A percentile compares a stretch with the other conserved stretches of the same genome.
Conservation (phyloP, 2,888 invertebrate species). For the Isotomurus palustris region DNA sequence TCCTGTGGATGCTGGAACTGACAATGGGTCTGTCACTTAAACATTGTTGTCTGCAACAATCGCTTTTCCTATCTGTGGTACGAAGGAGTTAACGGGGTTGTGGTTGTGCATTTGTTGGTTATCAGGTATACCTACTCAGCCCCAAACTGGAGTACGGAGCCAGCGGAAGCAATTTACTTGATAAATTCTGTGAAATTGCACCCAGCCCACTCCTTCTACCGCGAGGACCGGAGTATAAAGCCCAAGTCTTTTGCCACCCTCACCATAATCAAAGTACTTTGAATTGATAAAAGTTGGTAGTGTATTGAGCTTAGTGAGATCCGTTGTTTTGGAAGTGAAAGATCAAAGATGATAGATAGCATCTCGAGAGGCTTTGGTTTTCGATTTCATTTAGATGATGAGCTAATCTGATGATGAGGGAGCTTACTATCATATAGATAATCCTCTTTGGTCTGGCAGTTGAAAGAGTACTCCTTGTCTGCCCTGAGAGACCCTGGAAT, state of each 20-base stretch:
- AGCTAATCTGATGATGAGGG: constrained; percentile 32
- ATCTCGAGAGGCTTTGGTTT: constrained; percentile 13
- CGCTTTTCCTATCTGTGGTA: too few relatives aligned
- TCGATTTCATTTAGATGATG: constrained; percentile 6
- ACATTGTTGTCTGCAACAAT: too few relatives aligned
- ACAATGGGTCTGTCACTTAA: constrained; percentile 50
- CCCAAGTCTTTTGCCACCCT: constrained; percentile 52
- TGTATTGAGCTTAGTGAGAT: background rate
- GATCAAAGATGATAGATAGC: background rate
- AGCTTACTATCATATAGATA: constrained; percentile 22
- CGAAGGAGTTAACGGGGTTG: too few relatives aligned
- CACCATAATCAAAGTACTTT: constrained; percentile 51
- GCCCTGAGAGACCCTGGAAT: constrained; percentile 29
- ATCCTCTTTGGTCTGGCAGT: constrained; percentile 28
- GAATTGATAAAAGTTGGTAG: background rate
- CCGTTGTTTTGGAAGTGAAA: constrained; percentile 2
- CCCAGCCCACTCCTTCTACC: constrained; percentile 54
- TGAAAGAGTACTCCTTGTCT: constrained; percentile 45
- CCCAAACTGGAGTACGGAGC: constrained; percentile 52
- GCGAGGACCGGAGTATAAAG: constrained; percentile 50
- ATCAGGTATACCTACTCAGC: constrained; percentile 53
- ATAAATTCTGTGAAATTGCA: constrained; percentile 52
- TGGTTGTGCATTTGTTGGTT: too few relatives aligned
- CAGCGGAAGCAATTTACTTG: constrained; percentile 49
- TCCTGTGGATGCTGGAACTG: constrained; percentile 54